Evolutionary conservation across 2,113 vertebrate species (phyloP), one percentile per base, ranked within the genome.

Genomic region (Pterophyllum scalare): DNA sequence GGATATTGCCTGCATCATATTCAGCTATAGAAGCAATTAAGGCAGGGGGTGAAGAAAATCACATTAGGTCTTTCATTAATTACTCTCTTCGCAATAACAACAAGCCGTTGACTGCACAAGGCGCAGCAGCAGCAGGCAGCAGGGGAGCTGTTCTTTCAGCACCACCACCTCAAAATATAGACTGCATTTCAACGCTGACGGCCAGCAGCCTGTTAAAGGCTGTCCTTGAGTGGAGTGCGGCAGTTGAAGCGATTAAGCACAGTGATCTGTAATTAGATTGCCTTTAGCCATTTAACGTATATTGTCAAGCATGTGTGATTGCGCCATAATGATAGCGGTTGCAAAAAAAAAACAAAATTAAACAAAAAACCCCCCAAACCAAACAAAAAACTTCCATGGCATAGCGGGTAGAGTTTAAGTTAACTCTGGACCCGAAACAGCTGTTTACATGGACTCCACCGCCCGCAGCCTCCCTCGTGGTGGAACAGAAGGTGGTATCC

Each of bases 91-190:
- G 80, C 85, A 80, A 76, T 62, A 81, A 58, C 83, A 85, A 24
- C 65, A 40, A 86, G 82, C 76, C 33, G 13, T 35, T 15, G 79
- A 81, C 75, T 86, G 20, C 11, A 72, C 59, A 54, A n/a, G 59
- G 86, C 22, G n/a, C 65, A n/a, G 19, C 17, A 40, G 76, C 67
- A 78, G 81, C 33, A 43, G 54, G 82, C 86, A 79, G 60, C 82
- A 40, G 84, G 75, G 93, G 93, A 93, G 91, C 95, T 95, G 93
- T 96, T 93, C 91, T 89, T 95, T 96, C 95, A 96, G 95, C 94
- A 95, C 94, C 93, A 88, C 81, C 57, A 31, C 35, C 84, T 87
- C 81, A 59, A 65, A 76, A 82, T 26, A 26, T 35, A 80, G 85
- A 35, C 70, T 81, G 77, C 62, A 26, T 56, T 77, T 89, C 87